Evolutionary conservation across 2,113 vertebrate species (phyloP), one percentile per base, ranked within the genome.

Genomic region (Pelecanoides urinatrix): DNA sequence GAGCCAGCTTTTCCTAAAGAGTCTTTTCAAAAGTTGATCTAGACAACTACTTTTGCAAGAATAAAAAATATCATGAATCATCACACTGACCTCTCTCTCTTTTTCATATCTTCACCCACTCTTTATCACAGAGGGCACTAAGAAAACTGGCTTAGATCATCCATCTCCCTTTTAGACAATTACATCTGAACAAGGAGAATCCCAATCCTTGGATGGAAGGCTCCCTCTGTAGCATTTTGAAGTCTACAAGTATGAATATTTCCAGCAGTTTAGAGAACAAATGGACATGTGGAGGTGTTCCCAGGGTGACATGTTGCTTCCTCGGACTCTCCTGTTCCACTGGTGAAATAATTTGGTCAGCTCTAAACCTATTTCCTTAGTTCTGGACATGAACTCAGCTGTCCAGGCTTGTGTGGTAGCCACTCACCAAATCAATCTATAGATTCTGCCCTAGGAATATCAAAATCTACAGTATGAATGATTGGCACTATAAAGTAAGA

Each of bases 331-430:
- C 21, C n/a, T 56, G 12, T 89, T 53, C 10, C 25, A 11, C 19
- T 14, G 6, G 3, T 70, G 36, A 63, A 75, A 29, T 38, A 73
- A 22, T 36, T 80, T 44, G 7, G 11, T 40, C 44, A 47, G 2
- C 12, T 90, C 16, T 66, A 55, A 38, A 71, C 10, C 2, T 34
- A 8, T 59, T 52, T 53, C 17, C 9, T 40, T 42, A n/a, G 14
- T 74, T 42, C 32, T 56, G n/a, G 20, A 19, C 7, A 6, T 11
- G 9, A 68, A 16, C 14, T 65, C 21, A 56, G n/a, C 44, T 52
- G 23, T 44, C 27, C 16, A 20, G 9, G 21, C 0, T 7, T 1
- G 11, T 1, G 0, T n/a, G 23, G 44, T 23, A 87, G 34, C 23
- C 66, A 56, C 1, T 4, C 16, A 34, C 11, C 36, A 83, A 70